Conservation (phyloP, 2,113 vertebrate species). For the Plestiodon gilberti region DNA sequence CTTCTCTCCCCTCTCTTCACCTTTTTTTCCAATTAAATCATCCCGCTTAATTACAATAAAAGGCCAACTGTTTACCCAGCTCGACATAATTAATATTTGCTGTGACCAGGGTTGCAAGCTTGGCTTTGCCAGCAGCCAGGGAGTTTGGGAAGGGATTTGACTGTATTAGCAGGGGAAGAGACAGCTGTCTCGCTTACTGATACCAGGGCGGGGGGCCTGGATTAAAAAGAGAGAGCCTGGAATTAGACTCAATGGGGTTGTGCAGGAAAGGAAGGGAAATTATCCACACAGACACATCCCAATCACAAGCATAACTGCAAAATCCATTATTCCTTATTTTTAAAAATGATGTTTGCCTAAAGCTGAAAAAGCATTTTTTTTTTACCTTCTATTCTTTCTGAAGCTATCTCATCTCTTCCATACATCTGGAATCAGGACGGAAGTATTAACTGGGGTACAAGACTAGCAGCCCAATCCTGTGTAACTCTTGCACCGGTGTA, state of each 20-base stretch:
- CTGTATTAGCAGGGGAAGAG: conserved; percentile 26
- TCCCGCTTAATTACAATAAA: conserved; percentile 29
- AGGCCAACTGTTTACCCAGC: conserved; percentile 1
- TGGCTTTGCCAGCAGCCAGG: neutral
- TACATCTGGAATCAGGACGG: neutral
- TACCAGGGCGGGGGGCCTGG: neutral
- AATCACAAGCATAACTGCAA: conserved; percentile 14
- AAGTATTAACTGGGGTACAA: neutral
- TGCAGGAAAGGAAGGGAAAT: neutral
- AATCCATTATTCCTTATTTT: conserved; percentile 6
- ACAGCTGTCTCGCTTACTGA: conserved; percentile 14
- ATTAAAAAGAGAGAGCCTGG: conserved; percentile 10
- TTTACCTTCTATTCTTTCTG: neutral
- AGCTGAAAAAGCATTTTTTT: neutral
- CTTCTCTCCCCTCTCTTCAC: neutral
- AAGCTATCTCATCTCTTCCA: neutral
- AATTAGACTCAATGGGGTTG: conserved; percentile 7
- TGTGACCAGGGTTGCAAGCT: neutral
- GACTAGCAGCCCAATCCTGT: too few relatives aligned
- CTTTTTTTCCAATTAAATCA: conserved; percentile 25
- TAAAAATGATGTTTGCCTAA: neutral
- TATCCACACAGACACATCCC: neutral
- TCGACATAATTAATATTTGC: conserved; percentile 11
- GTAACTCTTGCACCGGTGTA: too few relatives aligned
- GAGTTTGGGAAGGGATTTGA: conserved; percentile 14